Conservation (phyloP, 2,113 vertebrate genomes). For the Girardinichthys multiradiatus region DNA sequence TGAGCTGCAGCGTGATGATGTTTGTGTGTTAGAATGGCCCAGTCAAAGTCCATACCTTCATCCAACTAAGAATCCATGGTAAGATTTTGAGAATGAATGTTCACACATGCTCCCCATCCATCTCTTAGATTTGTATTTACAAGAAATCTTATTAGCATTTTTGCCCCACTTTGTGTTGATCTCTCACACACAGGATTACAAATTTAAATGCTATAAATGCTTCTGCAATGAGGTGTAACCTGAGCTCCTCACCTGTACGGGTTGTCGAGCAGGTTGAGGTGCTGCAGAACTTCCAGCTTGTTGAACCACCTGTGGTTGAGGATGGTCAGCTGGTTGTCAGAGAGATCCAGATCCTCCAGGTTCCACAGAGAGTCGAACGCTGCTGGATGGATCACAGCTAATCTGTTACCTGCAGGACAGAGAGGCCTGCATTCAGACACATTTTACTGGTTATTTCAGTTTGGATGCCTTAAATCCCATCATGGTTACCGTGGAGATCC, state of each 20-base stretch:
- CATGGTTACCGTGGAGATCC: conserved; percentile 40
- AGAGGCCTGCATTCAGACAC: not conserved
- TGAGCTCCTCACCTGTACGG: conserved; percentile 50
- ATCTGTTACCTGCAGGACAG: conserved; percentile 47
- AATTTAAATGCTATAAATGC: too few species aligned
- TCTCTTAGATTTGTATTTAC: too few species aligned
- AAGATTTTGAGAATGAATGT: too few species aligned
- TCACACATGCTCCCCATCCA: too few species aligned
- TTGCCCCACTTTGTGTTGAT: too few species aligned
- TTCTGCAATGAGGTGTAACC: too few species aligned
- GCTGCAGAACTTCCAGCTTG: conserved; percentile 41
- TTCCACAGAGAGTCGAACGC: conserved; percentile 55
- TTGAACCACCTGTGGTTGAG: conserved; percentile 56
- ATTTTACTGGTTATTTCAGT: not conserved
- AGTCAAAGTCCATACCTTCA: too few species aligned
- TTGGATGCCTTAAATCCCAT: not conserved
- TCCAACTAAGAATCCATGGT: too few species aligned
- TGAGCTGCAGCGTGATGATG: too few species aligned
- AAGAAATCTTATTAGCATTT: too few species aligned
- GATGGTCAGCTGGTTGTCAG: conserved; percentile 53
- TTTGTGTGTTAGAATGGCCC: too few species aligned
- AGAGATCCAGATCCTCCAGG: conserved; percentile 63
- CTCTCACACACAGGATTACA: too few species aligned
- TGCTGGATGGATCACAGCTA: conserved; percentile 33
- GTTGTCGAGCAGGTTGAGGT: conserved; percentile 65